Percentiles rank a stretch among this genome's conserved stretches.
phyloP scores from a whole-genome alignment of 2,888 invertebrate species.

The Amiota communis region DNA sequence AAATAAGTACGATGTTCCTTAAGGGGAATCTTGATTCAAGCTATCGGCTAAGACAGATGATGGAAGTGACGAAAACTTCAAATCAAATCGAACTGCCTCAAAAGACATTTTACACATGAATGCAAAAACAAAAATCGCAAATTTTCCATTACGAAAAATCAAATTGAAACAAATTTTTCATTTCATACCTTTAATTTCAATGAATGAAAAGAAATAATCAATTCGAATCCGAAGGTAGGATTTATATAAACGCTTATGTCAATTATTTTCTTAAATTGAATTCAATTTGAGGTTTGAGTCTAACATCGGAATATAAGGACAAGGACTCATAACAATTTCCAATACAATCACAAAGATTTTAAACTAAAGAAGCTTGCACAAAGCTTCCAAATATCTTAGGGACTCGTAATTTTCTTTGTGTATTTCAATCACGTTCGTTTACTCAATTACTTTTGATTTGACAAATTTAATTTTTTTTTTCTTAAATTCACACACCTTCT shows the following conservation, averaged over 20 bases:
- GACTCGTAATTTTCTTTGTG: background rate
- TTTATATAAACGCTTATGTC: constrained; percentile 5
- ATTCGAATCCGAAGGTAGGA: background rate
- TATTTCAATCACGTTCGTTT: constrained; percentile 15
- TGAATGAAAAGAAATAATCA: background rate
- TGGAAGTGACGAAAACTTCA: background rate
- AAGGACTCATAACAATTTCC: too few species aligned
- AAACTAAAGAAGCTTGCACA: too few species aligned
- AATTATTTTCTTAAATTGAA: constrained; percentile 26
- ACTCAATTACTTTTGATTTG: constrained; percentile 18
- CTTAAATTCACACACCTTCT: too few species aligned
- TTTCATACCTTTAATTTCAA: background rate
- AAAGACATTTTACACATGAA: constrained; percentile 22
- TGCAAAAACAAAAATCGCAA: background rate
- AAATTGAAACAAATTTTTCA: constrained; percentile 7
- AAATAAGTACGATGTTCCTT: background rate
- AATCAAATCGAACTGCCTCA: constrained; percentile 9
- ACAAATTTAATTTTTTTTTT: constrained; percentile 21
- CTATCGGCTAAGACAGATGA: background rate
- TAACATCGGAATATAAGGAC: too few species aligned
- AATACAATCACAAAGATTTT: too few species aligned
- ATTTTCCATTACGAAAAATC: background rate
- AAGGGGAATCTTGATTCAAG: too few species aligned
- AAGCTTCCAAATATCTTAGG: too few species aligned
- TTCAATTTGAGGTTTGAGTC: constrained; percentile 7